Base-by-base conservation (phyloP, 1,140 invertebrate species). In the Ptiloglossa arizonensis region DNA sequence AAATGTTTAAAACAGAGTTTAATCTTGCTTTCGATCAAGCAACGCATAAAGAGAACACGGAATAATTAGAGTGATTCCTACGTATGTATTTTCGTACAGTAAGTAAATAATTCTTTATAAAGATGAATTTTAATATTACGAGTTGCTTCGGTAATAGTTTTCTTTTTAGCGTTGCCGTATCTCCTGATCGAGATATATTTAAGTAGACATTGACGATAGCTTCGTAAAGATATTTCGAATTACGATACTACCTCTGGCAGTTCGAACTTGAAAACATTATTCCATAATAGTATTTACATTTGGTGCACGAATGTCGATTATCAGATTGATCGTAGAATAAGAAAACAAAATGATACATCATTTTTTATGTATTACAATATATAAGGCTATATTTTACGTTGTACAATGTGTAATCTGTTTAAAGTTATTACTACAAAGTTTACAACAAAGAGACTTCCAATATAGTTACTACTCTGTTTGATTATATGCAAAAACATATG, bases 1-100 rank as follows among this genome's bases (percentile, higher is more conserved):
- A 87, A 72, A 87, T 89, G 63, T 89, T 88, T 59, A 89, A 87
- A 46, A 81, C 68, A 13, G 86, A 89, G 35, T 89, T 88, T 41
- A 83, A 88, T 86, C 73, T 87, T 35, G 81, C 74, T 38, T 88
- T 88, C 73, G 87, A 87, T 60, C n/a, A 41, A 29, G n/a, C 13
- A 11, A 22, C 68, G 56, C 62, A 1, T 54, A 69, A 80, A 32
- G 62, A 71, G n/a, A 69, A 69, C 15, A 60, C 3, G 46, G n/a
- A 29, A 56, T 41, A n/a, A n/a, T n/a, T n/a, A n/a, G n/a, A n/a
- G n/a, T n/a, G n/a, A n/a, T n/a, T n/a, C n/a, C n/a, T n/a, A n/a
- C n/a, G n/a, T 35, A 35, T 35, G 35, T 35, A 35, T 35, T 35
- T 35, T 35, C 35, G 48, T 44, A 57, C n/a, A 29, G n/a, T 46